Conservation (phyloP, 2,888 invertebrate species). For the Orthosia incerta region DNA sequence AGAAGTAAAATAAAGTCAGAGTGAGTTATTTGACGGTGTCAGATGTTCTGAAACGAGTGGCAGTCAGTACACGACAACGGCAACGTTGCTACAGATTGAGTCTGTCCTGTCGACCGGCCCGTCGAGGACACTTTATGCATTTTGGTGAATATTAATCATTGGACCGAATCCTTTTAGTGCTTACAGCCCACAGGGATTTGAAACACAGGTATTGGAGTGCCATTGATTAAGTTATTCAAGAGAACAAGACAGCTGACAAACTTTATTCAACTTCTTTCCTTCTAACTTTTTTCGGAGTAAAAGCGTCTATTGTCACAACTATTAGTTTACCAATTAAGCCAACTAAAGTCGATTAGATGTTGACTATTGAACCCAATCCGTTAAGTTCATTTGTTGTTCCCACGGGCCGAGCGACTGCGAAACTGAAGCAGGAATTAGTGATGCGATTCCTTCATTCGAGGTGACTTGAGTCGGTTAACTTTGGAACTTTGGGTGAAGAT, state of each 20-base stretch:
- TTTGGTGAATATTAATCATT: conserved; percentile 60
- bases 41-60: conserved; percentile 75
- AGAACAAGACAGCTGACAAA: conserved; percentile 1
- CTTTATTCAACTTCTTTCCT: conserved; percentile 1
- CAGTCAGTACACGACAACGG: conserved; percentile 63
- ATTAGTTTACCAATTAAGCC: conserved; percentile 76
- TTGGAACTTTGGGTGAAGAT: not conserved
- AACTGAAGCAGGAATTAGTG: conserved; percentile 55
- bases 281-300: conserved; percentile 10
- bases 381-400: conserved; percentile 74
- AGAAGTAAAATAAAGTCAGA: conserved; percentile 85
- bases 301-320: conserved; percentile 61
- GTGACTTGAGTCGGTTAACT: conserved; percentile 15
- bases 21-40: conserved; percentile 86
- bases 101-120: conserved; percentile 36
- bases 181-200: conserved; percentile 37
- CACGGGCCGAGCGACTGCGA: conserved; percentile 64
- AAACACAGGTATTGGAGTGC: conserved; percentile 11
- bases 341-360: conserved; percentile 74
- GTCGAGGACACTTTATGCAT: conserved; percentile 60
- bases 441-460: conserved; percentile 43
- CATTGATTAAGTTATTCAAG: conserved; percentile 18
- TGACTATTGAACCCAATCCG: conserved; percentile 72
- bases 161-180: conserved; percentile 51
- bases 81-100: conserved; percentile 58